Base-by-base conservation (phyloP, 2,888 invertebrate species). In the Nemurella pictetii region DNA sequence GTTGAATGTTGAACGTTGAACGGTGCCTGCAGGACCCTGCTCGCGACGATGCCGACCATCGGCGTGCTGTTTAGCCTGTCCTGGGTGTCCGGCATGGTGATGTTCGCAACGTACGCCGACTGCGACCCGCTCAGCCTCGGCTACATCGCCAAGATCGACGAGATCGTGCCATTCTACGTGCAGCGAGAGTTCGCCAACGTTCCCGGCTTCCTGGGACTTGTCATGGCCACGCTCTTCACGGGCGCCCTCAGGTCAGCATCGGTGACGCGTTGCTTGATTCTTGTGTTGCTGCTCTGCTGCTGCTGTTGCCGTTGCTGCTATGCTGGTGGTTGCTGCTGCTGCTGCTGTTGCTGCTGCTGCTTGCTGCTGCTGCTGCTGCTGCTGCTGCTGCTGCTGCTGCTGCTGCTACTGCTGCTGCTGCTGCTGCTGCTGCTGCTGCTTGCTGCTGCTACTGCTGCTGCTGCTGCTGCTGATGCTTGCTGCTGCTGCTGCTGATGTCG, bases 181-280 rank as follows among this genome's bases (percentile, higher is more conserved):
- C 95, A 97, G 90, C 97, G 98, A 89, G 95, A 96, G 89, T 94
- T 97, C 89, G 92, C 93, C 0, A 94, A 95, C 89, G 89, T 97
- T 73, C 97, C 96, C 0, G 98, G 98, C 0, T 93, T 98, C 89
- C 92, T 98, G 84, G 98, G 98, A 4, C 91, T 98, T 85, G 97
- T 98, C 88, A 94, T 98, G 92, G 97, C 97, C 2, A 96, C 96
- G 86, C 91, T 98, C 12, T 98, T 98, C 90, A 98, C 98, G 91
- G 97, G 98, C 0, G 97, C 98, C 28, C 92, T 98, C 28, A 78
- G 78, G 78, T 78, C 9, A 75, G 26, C 0, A 7, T 9, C 7
- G 55, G 55, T 15, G 55, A 12, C 55, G n/a, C 55, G 9, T 15
- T 9, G 55, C 15, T 15, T 36, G n/a, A n/a, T n/a, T n/a, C n/a